Conservation (phyloP, 1,140 invertebrate genomes). For the Drosophila suzukii region DNA sequence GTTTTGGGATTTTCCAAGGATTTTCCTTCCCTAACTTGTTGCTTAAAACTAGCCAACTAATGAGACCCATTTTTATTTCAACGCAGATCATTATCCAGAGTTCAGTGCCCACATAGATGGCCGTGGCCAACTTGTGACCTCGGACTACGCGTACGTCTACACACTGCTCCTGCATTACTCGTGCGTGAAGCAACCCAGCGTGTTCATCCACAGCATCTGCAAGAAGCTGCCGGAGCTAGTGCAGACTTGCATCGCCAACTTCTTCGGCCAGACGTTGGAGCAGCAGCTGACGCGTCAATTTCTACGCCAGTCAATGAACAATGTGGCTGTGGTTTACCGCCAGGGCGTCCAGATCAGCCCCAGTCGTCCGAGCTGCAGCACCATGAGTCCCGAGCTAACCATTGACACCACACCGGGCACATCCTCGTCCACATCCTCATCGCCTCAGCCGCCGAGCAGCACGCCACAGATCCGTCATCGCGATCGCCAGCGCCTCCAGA, state of each 20-base stretch:
- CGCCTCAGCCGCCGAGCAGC: conserved; percentile 1
- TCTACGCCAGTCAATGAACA: conserved; percentile 47
- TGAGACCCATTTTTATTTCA: no score
- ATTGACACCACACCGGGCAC: background rate
- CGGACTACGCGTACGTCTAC: conserved; percentile 70
- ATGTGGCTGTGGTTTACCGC: conserved; percentile 11
- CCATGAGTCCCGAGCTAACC: background rate
- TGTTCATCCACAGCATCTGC: conserved; percentile 69
- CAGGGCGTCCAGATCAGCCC: background rate
- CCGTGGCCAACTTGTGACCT: conserved; percentile 21
- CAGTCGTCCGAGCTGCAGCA: conserved; percentile 6
- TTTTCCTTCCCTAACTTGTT: background rate
- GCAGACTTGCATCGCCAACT: conserved; percentile 57
- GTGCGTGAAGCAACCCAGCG: conserved; percentile 63
- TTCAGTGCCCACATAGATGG: conserved; percentile 44
- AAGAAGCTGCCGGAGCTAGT: conserved; percentile 42
- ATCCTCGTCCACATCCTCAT: background rate
- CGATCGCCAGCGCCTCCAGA: background rate
- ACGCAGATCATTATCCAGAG: conserved; percentile 63
- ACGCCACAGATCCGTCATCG: background rate
- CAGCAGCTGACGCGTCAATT: conserved; percentile 32
- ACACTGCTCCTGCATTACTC: conserved; percentile 72
- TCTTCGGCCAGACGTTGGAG: conserved; percentile 57
- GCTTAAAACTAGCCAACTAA: no score
- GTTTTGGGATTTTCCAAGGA: background rate